phyloP scores from a whole-genome alignment of 1,140 invertebrate genomes.

The Sycophila sp. region DNA sequence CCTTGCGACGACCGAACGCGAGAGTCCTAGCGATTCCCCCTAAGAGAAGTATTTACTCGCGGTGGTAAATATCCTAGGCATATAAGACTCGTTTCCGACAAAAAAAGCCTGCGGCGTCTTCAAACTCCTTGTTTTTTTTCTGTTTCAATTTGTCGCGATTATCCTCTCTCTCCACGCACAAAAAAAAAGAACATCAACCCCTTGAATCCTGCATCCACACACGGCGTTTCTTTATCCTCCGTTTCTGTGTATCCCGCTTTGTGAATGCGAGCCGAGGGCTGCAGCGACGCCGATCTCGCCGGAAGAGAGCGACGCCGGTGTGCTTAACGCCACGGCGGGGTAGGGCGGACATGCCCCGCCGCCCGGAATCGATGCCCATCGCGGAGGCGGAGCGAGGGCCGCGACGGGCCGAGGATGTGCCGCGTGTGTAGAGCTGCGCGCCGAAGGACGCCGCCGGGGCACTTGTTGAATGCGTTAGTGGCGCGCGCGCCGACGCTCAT shows the following conservation, averaged over 20 bases:
- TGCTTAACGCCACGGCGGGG: no score
- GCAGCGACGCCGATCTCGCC: not conserved
- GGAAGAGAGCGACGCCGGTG: not conserved
- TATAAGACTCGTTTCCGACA: not conserved
- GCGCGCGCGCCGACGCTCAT: not conserved
- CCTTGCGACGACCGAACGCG: not conserved
- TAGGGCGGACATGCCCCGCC: not conserved
- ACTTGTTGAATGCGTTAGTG: conserved; percentile 37
- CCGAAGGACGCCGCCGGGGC: not conserved
- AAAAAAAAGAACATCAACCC: not conserved
- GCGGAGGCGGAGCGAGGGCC: not conserved
- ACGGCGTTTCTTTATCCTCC: no score
- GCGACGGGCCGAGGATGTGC: not conserved
- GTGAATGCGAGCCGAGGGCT: not conserved
- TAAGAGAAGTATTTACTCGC: conserved; percentile 35
- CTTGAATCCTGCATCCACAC: no score
- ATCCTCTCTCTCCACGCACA: no score
- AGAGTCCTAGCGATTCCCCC: no score
- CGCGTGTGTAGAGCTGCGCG: not conserved
- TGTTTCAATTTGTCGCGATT: conserved; percentile 24
- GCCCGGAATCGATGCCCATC: no score
- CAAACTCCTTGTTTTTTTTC: no score
- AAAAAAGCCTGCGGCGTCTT: no score
- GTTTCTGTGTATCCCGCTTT: not conserved
- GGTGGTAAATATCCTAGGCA: conserved; percentile 30